phyloP scores from a whole-genome alignment of 2,888 invertebrate genomes.

The Nycteola revayana region DNA sequence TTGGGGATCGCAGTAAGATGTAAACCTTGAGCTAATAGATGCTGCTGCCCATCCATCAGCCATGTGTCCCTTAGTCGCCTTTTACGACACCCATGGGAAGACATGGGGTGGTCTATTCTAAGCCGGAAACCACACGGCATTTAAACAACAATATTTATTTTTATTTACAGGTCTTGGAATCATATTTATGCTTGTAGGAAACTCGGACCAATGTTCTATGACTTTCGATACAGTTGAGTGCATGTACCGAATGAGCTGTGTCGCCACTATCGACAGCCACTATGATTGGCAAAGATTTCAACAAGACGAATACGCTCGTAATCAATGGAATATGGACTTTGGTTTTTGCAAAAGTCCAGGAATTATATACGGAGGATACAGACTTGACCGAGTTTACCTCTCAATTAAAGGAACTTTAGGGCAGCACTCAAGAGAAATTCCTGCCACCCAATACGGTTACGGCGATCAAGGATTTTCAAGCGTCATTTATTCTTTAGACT shows the following conservation, averaged over 20 bases:
- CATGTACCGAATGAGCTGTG: no score
- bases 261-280: neutral
- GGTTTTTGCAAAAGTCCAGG: slow-evolving; percentile 3
- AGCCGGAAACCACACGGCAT: no score
- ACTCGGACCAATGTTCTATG: no score
- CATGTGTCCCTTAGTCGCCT: no score
- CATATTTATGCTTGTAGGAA: neutral
- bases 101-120: no score
- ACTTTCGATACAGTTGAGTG: no score
- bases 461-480: neutral
- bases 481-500: slow-evolving; percentile 34
- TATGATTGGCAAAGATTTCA: slow-evolving; percentile 6
- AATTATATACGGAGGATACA: slow-evolving; percentile 9
- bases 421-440: slow-evolving; percentile 1
- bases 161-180: neutral
- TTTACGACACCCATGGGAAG: no score
- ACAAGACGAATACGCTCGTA: neutral
- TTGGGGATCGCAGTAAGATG: no score
- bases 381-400: slow-evolving; percentile 9
- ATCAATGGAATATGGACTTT: no score
- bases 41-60: no score
- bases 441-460: neutral
- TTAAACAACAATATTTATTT: no score
- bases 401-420: slow-evolving; percentile 1
- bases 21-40: no score